These are phyloP conservation scores for Parauchenoglanis punctatus DNA, from an alignment of 2,797 vertebrate species.

Conservation along the genomic window DNA sequence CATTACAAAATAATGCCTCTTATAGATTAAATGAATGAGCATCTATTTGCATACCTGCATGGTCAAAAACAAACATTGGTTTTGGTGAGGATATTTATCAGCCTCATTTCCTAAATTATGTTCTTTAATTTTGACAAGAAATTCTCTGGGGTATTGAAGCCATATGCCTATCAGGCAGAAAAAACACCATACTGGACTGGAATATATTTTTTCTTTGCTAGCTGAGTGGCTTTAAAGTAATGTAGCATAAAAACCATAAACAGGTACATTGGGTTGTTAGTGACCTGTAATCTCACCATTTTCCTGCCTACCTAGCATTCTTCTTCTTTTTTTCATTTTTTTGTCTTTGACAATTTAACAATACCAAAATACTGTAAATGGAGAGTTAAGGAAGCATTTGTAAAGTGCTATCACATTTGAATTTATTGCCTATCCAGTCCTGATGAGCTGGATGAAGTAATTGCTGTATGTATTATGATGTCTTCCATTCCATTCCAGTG, in stretches of 20 bases:
- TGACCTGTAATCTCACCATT: background rate
- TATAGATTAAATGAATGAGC: background rate
- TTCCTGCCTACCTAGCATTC: background rate
- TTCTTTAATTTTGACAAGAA: background rate
- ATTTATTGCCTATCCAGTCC: background rate
- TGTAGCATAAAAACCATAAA: background rate
- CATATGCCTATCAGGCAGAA: slow-evolving; percentile 3
- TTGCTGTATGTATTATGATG: slow-evolving; percentile 2
- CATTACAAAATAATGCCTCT: slow-evolving; percentile 15
- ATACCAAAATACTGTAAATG: background rate
- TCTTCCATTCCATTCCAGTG: slow-evolving; percentile 7
- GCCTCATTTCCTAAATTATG: background rate
- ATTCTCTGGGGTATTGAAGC: slow-evolving; percentile 8
- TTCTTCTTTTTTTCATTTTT: background rate
- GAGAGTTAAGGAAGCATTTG: background rate
- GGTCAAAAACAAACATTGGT: background rate
- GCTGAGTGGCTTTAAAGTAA: slow-evolving; percentile 2
- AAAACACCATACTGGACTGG: background rate
- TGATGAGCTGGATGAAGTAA: slow-evolving; percentile 4
- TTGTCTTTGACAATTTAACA: background rate
- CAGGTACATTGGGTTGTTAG: background rate
- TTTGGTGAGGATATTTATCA: background rate
- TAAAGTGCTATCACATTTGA: background rate
- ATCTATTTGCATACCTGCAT: background rate
- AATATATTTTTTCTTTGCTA: background rate